These are phyloP conservation scores for Sphinx pinastri DNA, from an alignment of 2,888 invertebrate species.

Conservation along the genomic window DNA sequence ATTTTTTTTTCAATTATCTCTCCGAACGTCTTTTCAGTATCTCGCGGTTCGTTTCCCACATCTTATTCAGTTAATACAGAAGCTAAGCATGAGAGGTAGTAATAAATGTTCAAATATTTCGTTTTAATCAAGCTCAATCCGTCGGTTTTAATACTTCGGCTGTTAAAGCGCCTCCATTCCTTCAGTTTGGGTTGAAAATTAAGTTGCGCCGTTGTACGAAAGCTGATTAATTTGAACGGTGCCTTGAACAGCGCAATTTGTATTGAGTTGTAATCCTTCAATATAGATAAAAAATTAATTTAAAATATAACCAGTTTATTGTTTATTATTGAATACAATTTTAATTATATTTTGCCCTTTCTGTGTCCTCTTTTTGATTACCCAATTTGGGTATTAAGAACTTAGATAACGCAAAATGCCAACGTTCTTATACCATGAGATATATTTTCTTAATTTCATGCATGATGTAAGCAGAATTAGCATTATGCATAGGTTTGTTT, in stretches of 20 bases:
- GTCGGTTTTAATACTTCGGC: conserved; percentile 28
- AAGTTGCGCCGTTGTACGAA: conserved; percentile 40
- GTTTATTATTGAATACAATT: conserved; percentile 16
- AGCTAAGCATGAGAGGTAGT: conserved; percentile 17
- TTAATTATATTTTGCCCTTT: background rate
- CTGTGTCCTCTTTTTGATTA: no score
- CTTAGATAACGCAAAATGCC: no score
- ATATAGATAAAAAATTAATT: conserved; percentile 31
- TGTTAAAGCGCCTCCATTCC: conserved; percentile 32
- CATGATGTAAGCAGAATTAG: no score
- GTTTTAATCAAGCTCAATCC: conserved; percentile 29
- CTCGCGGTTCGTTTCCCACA: conserved; percentile 13
- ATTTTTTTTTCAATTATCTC: background rate
- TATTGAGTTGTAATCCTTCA: conserved; percentile 42
- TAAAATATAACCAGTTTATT: conserved; percentile 17
- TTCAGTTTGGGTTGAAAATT: conserved; percentile 38
- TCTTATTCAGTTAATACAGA: conserved; percentile 19
- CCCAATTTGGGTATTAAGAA: no score
- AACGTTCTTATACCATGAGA: no score
- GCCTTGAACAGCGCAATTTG: conserved; percentile 44
- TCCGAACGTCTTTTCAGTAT: background rate
- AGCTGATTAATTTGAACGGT: conserved; percentile 46
- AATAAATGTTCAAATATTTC: conserved; percentile 28
- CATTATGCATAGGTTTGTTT: no score
- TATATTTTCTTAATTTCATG: no score